A percentile compares a stretch with the other conserved stretches of the same genome.
These are phyloP conservation scores for Origma solitaria DNA, from an alignment of 2,113 vertebrate species.

Conservation along the genomic window DNA sequence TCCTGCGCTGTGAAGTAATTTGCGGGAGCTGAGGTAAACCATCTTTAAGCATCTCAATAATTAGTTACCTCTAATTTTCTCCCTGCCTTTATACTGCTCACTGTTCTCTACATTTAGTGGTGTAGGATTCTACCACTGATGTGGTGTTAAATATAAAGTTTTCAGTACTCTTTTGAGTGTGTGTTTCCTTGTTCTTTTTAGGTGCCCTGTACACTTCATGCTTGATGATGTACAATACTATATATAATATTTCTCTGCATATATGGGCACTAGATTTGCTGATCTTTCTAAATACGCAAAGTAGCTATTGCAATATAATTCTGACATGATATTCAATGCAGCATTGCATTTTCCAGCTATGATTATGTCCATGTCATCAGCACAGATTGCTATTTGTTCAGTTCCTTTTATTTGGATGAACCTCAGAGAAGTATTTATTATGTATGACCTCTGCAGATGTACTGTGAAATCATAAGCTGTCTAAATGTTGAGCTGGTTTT, in stretches of 20 bases:
- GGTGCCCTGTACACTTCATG: neutral
- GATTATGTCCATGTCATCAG: neutral
- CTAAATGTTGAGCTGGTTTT: neutral
- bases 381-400: conserved; percentile 1
- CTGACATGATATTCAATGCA: neutral
- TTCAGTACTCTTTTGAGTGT: neutral
- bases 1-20: neutral
- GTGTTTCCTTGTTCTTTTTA: neutral
- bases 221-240: neutral
- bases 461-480: neutral
- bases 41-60: neutral
- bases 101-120: neutral
- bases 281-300: neutral
- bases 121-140: neutral
- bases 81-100: neutral
- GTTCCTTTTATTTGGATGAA: neutral
- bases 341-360: neutral
- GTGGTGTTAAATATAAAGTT: neutral
- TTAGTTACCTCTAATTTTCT: neutral
- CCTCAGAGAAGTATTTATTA: neutral
- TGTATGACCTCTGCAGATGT: neutral
- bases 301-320: neutral
- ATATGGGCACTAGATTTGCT: neutral
- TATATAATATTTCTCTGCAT: neutral
- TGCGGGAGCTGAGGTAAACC: neutral